Evolutionary conservation across 2,113 vertebrate species (phyloP).

Genomic region (Centropus unirufus): DNA sequence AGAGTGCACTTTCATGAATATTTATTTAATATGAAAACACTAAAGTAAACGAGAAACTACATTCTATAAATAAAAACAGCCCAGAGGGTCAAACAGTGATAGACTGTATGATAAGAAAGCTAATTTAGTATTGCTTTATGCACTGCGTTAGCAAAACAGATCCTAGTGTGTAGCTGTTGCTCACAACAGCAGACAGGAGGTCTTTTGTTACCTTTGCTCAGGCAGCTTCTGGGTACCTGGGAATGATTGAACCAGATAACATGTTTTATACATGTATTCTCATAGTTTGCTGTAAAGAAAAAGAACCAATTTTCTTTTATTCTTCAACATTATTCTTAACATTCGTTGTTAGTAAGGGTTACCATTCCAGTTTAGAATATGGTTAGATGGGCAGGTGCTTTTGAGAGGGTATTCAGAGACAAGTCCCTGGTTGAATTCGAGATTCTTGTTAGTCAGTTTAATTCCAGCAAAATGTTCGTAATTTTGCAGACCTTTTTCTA

Average conservation of each 20-base stretch:
- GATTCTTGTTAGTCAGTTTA: neutral
- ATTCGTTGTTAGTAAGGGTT: neutral
- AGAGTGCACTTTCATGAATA: constrained; percentile 82
- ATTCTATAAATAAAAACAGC: constrained; percentile 68
- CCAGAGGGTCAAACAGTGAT: constrained; percentile 65
- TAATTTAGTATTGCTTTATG: constrained; percentile 62
- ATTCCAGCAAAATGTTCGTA: neutral
- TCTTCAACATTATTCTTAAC: neutral
- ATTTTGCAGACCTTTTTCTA: neutral
- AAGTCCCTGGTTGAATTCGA: neutral
- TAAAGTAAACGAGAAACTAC: constrained; percentile 64
- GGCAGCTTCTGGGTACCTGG: neutral
- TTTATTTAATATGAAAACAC: constrained; percentile 77
- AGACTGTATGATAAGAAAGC: constrained; percentile 66
- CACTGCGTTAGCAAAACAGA: constrained; percentile 15
- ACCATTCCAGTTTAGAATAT: neutral
- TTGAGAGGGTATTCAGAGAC: neutral
- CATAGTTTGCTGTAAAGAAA: neutral
- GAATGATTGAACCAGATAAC: neutral
- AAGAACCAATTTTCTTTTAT: neutral
- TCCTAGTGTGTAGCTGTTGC: neutral
- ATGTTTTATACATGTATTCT: neutral
- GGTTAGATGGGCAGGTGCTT: neutral
- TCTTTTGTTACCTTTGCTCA: constrained; percentile 8
- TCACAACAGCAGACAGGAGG: neutral